phyloP scores from a whole-genome alignment of 2,888 invertebrate species.

The Amphipoea lucens region DNA sequence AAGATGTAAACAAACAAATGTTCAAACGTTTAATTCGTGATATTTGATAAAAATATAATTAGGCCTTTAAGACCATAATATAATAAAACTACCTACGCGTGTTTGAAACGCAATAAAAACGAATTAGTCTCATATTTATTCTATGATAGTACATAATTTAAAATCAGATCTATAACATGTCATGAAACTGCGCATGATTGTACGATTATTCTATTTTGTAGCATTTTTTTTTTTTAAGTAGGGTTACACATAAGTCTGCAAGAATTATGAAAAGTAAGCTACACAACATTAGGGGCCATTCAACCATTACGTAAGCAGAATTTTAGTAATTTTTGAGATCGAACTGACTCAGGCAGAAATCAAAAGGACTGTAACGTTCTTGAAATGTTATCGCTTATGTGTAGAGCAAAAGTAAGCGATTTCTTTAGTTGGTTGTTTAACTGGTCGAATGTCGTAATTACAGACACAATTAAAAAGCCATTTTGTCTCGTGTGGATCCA shows the following conservation, averaged over 20 bases:
- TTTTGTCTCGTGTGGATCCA: too few species aligned
- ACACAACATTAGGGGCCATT: too few species aligned
- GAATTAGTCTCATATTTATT: constrained; percentile 39
- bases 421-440: background rate
- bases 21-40: constrained; percentile 27
- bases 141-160: constrained; percentile 14
- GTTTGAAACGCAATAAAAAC: constrained; percentile 37
- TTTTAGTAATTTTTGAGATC: background rate
- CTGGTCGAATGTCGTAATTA: too few species aligned
- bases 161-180: constrained; percentile 34
- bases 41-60: constrained; percentile 28
- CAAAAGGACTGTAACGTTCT: background rate
- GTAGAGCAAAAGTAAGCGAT: background rate
- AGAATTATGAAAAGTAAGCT: background rate
- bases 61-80: constrained; percentile 35
- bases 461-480: too few species aligned
- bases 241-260: background rate
- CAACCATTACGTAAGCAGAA: background rate
- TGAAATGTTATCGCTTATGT: background rate
- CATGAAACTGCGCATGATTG: constrained; percentile 18
- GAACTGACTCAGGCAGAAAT: background rate
- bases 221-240: constrained; percentile 1
- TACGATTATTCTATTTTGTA: constrained; percentile 2
- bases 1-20: constrained; percentile 26
- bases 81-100: constrained; percentile 14